Percentiles rank a stretch among this genome's conserved stretches.
phyloP scores from a whole-genome alignment of 2,888 invertebrate species.

The Aradus depressus region DNA sequence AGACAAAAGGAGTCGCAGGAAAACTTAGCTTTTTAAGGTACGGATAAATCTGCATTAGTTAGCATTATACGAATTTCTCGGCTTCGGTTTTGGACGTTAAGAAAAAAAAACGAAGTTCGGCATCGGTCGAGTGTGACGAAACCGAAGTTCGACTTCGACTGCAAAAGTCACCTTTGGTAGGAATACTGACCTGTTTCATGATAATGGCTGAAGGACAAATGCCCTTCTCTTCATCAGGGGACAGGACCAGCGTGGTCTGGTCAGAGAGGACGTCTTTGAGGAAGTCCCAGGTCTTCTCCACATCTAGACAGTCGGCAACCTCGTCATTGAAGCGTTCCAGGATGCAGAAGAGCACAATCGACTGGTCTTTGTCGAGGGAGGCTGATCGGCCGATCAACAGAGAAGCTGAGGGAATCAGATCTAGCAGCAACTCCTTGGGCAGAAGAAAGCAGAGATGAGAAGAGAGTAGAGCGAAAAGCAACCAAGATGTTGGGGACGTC shows the following conservation, averaged over 20 bases:
- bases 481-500: too few species aligned
- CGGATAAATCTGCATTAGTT: too few species aligned
- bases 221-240: constrained; percentile 31
- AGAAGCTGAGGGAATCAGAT: constrained; percentile 27
- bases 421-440: constrained; percentile 26
- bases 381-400: constrained; percentile 18
- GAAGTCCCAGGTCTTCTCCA: constrained; percentile 26
- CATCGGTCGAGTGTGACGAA: too few species aligned
- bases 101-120: too few species aligned
- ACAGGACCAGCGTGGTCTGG: constrained; percentile 16
- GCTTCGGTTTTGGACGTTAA: too few species aligned
- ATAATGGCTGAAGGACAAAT: constrained; percentile 40
- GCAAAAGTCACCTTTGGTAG: too few species aligned
- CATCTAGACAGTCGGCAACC: constrained; percentile 33
- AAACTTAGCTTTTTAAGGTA: too few species aligned
- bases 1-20: too few species aligned
- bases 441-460: too few species aligned
- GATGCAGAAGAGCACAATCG: constrained; percentile 32
- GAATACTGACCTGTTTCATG: constrained; percentile 39
- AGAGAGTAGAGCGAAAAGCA: too few species aligned
- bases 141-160: too few species aligned
- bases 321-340: constrained; percentile 45
- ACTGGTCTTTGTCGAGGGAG: constrained; percentile 8
- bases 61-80: too few species aligned
- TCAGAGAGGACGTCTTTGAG: constrained; percentile 26